A percentile compares a stretch with the other conserved stretches of the same genome.
Conservation (phyloP, 2,888 invertebrate genomes). For the Syrphus vitripennis region DNA sequence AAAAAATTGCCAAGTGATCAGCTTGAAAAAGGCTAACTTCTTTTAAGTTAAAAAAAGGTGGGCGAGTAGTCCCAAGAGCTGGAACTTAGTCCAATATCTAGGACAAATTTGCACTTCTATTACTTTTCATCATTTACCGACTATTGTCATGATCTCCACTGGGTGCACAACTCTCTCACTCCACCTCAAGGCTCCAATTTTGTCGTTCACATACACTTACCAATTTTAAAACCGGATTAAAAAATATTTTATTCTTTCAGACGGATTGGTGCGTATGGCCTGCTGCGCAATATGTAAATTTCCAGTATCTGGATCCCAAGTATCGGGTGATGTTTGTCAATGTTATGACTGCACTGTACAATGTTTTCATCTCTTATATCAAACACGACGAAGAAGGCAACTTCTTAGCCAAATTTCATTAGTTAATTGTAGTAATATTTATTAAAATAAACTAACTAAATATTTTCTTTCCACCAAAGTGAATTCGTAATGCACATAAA, state of each 20-base stretch:
- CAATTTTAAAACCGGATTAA: background rate
- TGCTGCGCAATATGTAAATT: constrained; percentile 94
- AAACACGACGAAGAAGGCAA: constrained; percentile 83
- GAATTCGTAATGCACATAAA: constrained; percentile 35
- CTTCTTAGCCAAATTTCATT: constrained; percentile 54
- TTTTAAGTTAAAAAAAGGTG: no score
- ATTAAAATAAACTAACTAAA: background rate
- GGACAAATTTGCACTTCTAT: no score
- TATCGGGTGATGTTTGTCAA: constrained; percentile 95
- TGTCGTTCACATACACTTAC: no score
- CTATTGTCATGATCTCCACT: no score
- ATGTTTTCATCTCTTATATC: constrained; percentile 93
- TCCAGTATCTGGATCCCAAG: constrained; percentile 89
- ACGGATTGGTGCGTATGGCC: constrained; percentile 96
- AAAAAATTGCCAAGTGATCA: no score
- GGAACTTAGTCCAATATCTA: no score
- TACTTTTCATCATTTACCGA: no score
- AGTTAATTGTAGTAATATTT: background rate
- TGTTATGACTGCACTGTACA: constrained; percentile 91
- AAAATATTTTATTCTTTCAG: constrained; percentile 80
- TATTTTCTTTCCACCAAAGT: constrained; percentile 20
- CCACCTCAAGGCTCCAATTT: no score
- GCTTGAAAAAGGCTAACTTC: no score
- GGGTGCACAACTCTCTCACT: no score
- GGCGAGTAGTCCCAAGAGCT: no score